Percentiles rank a stretch among this genome's conserved stretches.
phyloP scores from a whole-genome alignment of 2,888 invertebrate species.

The Pterostichus madidus region DNA sequence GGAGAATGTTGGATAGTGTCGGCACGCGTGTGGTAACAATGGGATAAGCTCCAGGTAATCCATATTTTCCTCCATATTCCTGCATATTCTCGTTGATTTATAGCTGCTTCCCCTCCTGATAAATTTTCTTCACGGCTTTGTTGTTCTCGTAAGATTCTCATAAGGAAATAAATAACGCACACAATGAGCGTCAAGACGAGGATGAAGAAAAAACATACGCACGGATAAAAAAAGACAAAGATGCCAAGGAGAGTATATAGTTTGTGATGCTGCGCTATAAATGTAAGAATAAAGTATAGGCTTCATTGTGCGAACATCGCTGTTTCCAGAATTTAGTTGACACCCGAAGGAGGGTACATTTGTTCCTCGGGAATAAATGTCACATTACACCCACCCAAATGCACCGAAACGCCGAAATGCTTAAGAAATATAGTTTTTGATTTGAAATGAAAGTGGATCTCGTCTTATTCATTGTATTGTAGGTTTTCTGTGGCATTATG shows the following conservation, averaged over 20 bases:
- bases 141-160: slow-evolving; percentile 65
- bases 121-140: slow-evolving; percentile 65
- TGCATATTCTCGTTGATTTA: slow-evolving; percentile 63
- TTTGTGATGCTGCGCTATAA: slow-evolving; percentile 59
- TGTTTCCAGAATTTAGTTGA: slow-evolving; percentile 64
- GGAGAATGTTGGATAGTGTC: slow-evolving; percentile 19
- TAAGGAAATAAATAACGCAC: slow-evolving; percentile 66
- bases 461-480: slow-evolving; percentile 11
- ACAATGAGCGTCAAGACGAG: slow-evolving; percentile 59
- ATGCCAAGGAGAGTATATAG: slow-evolving; percentile 13
- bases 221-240: slow-evolving; percentile 34
- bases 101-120: slow-evolving; percentile 61
- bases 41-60: slow-evolving; percentile 64
- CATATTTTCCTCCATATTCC: slow-evolving; percentile 62
- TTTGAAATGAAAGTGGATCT: slow-evolving; percentile 21
- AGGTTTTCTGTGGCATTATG: slow-evolving; percentile 9
- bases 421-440: slow-evolving; percentile 36
- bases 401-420: slow-evolving; percentile 10
- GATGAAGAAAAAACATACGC: slow-evolving; percentile 51
- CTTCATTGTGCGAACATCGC: slow-evolving; percentile 65
- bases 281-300: slow-evolving; percentile 64
- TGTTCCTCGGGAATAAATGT: slow-evolving; percentile 62
- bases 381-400: slow-evolving; percentile 58
- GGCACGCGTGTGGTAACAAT: slow-evolving; percentile 54
- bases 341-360: slow-evolving; percentile 58